phyloP scores from a whole-genome alignment of 2,113 vertebrate genomes.

The Corythoichthys haematopterus region DNA sequence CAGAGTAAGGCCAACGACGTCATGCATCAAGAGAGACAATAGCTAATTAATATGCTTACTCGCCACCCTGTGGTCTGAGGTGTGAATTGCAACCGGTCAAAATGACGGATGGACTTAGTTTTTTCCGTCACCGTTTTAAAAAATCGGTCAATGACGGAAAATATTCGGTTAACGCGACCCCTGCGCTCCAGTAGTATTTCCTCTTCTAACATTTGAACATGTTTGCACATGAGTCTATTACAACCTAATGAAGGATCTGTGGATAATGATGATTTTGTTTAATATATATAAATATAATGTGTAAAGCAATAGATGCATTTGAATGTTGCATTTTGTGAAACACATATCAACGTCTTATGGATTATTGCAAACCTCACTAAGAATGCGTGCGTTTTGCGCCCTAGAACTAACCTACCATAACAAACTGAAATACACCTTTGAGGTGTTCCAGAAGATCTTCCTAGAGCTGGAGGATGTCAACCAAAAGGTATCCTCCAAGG shows the following conservation, averaged over 20 bases:
- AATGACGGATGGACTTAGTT: no score
- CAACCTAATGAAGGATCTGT: constrained; percentile 1
- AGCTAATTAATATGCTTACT: no score
- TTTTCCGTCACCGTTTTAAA: no score
- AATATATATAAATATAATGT: not conserved
- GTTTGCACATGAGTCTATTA: constrained; percentile 1
- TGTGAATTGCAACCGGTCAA: no score
- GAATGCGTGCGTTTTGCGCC: not conserved
- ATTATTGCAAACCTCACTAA: not conserved
- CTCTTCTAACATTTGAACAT: not conserved
- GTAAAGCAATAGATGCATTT: not conserved
- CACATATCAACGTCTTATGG: not conserved
- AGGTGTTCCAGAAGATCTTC: not conserved
- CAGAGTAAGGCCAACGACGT: no score
- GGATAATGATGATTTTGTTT: not conserved
- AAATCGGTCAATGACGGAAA: no score
- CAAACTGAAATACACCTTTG: not conserved
- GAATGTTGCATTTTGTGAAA: constrained; percentile 18
- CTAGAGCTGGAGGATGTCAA: not conserved
- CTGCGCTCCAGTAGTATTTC: not conserved
- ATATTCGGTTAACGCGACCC: no score
- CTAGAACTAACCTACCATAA: not conserved
- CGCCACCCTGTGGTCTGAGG: no score
- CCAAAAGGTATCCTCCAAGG: not conserved
- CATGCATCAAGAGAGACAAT: no score